A percentile compares a stretch with the other conserved stretches of the same genome.
These are phyloP conservation scores for Morpho achilles DNA, from an alignment of 2,888 invertebrate species.

Conservation along the genomic window DNA sequence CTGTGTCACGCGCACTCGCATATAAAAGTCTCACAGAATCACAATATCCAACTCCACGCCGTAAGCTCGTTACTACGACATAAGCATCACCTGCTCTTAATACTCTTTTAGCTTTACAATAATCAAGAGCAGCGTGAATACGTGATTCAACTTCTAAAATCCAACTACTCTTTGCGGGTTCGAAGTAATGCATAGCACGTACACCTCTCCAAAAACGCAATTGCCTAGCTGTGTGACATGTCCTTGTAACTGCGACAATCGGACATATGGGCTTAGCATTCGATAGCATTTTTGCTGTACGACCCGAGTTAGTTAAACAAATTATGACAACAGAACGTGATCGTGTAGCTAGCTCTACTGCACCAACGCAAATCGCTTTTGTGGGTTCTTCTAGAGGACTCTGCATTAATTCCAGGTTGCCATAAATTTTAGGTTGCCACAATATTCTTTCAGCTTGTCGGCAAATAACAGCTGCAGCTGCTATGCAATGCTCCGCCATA, in stretches of 20 bases:
- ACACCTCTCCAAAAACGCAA: constrained; percentile 73
- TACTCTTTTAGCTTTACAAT: constrained; percentile 65
- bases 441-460: constrained; percentile 92
- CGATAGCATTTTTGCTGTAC: constrained; percentile 85
- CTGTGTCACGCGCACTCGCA: constrained; percentile 58
- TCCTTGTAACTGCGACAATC: constrained; percentile 85
- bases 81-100: constrained; percentile 64
- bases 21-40: constrained; percentile 61
- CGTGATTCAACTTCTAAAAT: constrained; percentile 56
- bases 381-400: constrained; percentile 75
- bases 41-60: constrained; percentile 64
- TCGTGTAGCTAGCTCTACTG: constrained; percentile 61
- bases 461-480: constrained; percentile 86
- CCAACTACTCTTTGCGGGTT: constrained; percentile 52
- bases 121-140: constrained; percentile 59
- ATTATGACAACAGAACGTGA: constrained; percentile 79
- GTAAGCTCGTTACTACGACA: constrained; percentile 57
- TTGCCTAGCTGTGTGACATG: constrained; percentile 83
- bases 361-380: constrained; percentile 73
- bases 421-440: constrained; percentile 89
- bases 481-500: constrained; percentile 83
- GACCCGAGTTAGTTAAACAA: constrained; percentile 85
- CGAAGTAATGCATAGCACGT: constrained; percentile 74
- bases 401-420: constrained; percentile 82
- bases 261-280: constrained; percentile 86